Base-by-base conservation (phyloP, 2,888 invertebrate species). In the Ectemnius lituratus region DNA sequence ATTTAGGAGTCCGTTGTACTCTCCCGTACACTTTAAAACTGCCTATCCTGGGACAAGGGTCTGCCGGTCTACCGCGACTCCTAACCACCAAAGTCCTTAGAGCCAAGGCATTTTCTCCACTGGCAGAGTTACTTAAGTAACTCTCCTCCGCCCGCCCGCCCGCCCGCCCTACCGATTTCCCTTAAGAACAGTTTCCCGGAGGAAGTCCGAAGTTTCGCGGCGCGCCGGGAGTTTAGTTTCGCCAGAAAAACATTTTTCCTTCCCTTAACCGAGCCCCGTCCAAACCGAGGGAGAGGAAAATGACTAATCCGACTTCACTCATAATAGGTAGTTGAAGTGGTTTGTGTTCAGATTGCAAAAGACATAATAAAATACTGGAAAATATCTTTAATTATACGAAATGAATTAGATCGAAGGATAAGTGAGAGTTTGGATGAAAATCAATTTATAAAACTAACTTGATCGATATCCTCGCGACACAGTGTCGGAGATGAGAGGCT, bases 181-280 rank as follows among this genome's bases (percentile, higher is more conserved):
- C 67, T 61, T 64, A 77, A 77, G 76, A 77, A 72, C 77, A 77
- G 76, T 77, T 77, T 67, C 72, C 67, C 11, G 59, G 76, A 77
- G 77, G 69, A 77, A 76, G 73, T 67, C 76, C 73, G 72, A 77
- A 77, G 76, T 77, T 77, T 56, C 73, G 67, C 49, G 13, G 62
- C 62, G 66, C 58, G 60, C 37, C 46, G 66, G 20, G 58, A 70
- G 67, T 72, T 77, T 72, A 67, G 67, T 58, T 37, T 37, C 62
- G 64, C 61, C 69, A 76, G 52, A 67, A 76, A 77, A 77, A 77
- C 76, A 76, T 77, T 73, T 76, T 64, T 67, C 64, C 69, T 73
- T 60, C 23, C 8, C 37, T 11, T 5, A 6, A 37, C 8, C 37
- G 37, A 37, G 8, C 8, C 5, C 37, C 4, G 6, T 37, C 3